Evolutionary conservation across 2,113 vertebrate species (phyloP).

Genomic region (Gnathochromis pfefferi): DNA sequence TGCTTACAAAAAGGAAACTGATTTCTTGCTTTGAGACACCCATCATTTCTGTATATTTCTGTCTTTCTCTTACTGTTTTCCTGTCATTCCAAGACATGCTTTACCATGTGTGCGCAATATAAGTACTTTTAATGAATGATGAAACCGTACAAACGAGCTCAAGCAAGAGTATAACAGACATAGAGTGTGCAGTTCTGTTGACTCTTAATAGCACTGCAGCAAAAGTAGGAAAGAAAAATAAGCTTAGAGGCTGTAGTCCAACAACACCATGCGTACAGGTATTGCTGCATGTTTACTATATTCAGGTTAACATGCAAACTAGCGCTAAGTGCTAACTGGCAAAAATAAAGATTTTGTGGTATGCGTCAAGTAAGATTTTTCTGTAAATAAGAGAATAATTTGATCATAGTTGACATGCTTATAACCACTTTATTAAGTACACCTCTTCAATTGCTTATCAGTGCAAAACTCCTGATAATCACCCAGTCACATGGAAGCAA

Average conservation of each 20-base stretch:
- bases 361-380: background rate
- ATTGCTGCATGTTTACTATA: background rate
- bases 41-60: constrained; percentile 13
- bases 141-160: background rate
- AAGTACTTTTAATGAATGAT: constrained; percentile 47
- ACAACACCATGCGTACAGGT: no score
- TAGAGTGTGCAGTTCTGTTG: background rate
- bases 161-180: background rate
- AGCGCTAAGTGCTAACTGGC: background rate
- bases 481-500: fast-evolving
- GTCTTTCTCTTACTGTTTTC: background rate
- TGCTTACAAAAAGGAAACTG: constrained; percentile 84
- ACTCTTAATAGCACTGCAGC: background rate
- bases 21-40: constrained; percentile 67
- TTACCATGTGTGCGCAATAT: constrained; percentile 7
- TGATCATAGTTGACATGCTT: background rate
- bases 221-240: background rate
- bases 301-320: background rate
- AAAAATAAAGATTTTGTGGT: background rate
- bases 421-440: background rate
- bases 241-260: background rate
- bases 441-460: background rate
- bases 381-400: background rate
- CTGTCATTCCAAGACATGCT: constrained; percentile 25
- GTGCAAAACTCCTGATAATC: background rate